Evolutionary conservation across 2,888 invertebrate species (phyloP), one percentile per base, ranked within the genome.

Genomic region (Poecilobothrus nobilitatus): DNA sequence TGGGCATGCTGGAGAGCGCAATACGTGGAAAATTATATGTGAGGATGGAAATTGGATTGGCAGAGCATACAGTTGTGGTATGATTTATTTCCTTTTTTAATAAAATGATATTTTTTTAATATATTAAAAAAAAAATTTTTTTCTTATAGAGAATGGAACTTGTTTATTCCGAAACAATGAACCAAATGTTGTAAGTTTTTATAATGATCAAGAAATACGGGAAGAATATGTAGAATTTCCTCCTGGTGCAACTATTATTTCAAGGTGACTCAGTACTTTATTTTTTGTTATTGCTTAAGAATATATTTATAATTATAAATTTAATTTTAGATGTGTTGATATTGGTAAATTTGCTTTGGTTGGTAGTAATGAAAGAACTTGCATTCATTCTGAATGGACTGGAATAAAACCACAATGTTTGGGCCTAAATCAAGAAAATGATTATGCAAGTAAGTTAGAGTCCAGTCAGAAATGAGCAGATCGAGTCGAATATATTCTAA

Each of bases 41-140:
- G 91, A 92, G 77, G 90, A 92, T 74, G 93, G 93, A 0, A 87
- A 86, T 73, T 94, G 94, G 94, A 88, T 91, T 71, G 93, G 92
- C 27, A 86, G 90, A 75, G 89, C 91, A 67, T 87, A 90, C 70
- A 89, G 87, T 74, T 92, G 92, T 78, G 92, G 92, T 92, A 80
- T 15, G 53, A 18, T 18, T 37, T 8, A 1, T 12, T 8, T 10
- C 37, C 37, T 76, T 73, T n/a, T 7, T 12, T 37, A 1, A 65
- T 22, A n/a, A 68, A 27, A 27, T 41, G 65, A 63, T 53, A 67
- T 66, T 37, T 33, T 6, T 12, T n/a, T 34, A 20, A 62, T 33
- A 18, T 12, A 2, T 7, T 10, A 15, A n/a, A 65, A 21, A 37
- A 63, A n/a, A 62, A 22, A n/a, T 70, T 66, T 27, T 15, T 73